Evolutionary conservation across 2,797 vertebrate species (phyloP).

Genomic region (Silurus aristotelis): DNA sequence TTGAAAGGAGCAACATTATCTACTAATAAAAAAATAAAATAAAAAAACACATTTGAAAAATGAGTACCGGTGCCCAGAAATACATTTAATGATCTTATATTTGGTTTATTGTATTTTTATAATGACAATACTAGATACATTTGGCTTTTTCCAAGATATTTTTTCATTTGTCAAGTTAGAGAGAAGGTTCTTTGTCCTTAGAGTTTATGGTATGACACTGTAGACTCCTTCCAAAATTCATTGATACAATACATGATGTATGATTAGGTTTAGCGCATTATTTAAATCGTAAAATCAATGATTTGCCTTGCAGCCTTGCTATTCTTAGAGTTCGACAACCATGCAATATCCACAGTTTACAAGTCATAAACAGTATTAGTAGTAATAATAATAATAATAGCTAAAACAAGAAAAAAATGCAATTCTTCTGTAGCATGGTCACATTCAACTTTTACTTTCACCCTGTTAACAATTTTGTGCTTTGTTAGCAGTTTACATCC

Average conservation of each 20-base stretch:
- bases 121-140: too few relatives aligned
- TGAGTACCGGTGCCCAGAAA: too few relatives aligned
- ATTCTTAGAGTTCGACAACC: neutral
- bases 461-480: slow-evolving; percentile 56
- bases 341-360: neutral
- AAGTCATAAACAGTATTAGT: neutral
- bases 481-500: slow-evolving; percentile 63
- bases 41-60: too few relatives aligned
- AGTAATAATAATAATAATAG: neutral
- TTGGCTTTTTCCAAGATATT: too few relatives aligned
- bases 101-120: too few relatives aligned
- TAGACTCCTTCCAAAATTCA: neutral
- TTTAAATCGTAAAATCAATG: neutral
- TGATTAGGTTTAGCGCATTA: neutral
- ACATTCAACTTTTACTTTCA: slow-evolving; percentile 44
- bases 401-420: neutral
- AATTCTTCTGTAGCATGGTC: neutral
- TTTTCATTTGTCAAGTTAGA: too few relatives aligned
- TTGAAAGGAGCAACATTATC: too few relatives aligned
- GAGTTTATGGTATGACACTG: neutral
- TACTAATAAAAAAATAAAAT: too few relatives aligned
- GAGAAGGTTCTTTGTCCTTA: too few relatives aligned
- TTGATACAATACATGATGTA: neutral
- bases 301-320: neutral
- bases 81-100: too few relatives aligned